Evolutionary conservation across 2,888 invertebrate species (phyloP).

Genomic region (Coenonympha arcania): DNA sequence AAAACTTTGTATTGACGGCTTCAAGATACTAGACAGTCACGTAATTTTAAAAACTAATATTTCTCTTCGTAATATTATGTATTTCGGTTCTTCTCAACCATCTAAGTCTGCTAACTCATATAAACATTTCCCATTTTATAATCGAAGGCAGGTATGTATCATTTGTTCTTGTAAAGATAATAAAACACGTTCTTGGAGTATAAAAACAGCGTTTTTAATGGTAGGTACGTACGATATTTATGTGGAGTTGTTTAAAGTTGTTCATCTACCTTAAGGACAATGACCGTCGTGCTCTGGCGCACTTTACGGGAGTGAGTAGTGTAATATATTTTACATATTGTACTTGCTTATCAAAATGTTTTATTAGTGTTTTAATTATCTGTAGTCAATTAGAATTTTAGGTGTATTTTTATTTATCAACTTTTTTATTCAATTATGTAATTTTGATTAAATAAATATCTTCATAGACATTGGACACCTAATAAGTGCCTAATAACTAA

Average conservation of each 20-base stretch:
- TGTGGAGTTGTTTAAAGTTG: constrained; percentile 29
- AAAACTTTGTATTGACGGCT: too few relatives aligned
- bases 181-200: background rate
- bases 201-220: background rate
- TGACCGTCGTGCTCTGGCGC: constrained; percentile 42
- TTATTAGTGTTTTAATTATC: constrained; percentile 16
- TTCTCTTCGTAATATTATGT: too few relatives aligned
- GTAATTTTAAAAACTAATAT: too few relatives aligned
- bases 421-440: background rate
- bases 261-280: constrained; percentile 36
- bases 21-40: too few relatives aligned
- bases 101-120: too few relatives aligned
- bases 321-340: constrained; percentile 15
- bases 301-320: constrained; percentile 31
- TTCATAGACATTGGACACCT: too few relatives aligned
- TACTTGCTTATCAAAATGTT: constrained; percentile 16
- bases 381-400: constrained; percentile 17
- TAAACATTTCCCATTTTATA: background rate
- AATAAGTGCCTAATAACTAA: too few relatives aligned
- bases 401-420: constrained; percentile 6
- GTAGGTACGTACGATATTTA: constrained; percentile 16
- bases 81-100: too few relatives aligned
- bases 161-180: background rate
- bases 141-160: background rate
- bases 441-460: background rate